phyloP scores from a whole-genome alignment of 1,140 invertebrate species.

The Aphaenogaster rudis region DNA sequence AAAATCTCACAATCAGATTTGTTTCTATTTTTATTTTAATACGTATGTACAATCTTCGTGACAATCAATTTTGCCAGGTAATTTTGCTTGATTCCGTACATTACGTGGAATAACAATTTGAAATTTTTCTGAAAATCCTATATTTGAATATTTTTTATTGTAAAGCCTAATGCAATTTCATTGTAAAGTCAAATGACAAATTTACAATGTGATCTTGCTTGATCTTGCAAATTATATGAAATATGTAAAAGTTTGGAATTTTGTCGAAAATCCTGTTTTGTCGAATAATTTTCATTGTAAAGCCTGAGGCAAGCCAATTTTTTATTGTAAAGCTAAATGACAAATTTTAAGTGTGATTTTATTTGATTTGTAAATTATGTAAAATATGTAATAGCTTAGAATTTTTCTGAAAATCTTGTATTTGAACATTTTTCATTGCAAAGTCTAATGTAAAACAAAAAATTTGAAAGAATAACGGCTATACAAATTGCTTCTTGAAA shows the following conservation, averaged over 20 bases:
- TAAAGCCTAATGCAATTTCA: neutral
- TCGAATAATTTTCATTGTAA: conserved; percentile 1
- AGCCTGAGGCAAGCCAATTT: neutral
- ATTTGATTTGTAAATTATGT: neutral
- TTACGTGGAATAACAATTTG: conserved; percentile 1
- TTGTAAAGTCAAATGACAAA: neutral
- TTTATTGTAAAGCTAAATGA: neutral
- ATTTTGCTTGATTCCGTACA: neutral
- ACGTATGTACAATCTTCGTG: neutral
- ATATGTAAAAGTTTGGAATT: neutral
- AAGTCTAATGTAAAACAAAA: neutral
- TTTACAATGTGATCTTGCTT: neutral
- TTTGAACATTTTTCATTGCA: conserved; percentile 4
- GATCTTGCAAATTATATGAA: neutral
- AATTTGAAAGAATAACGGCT: neutral
- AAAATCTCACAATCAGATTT: neutral
- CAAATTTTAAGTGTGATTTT: neutral
- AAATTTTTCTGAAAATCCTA: neutral
- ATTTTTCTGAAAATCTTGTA: neutral
- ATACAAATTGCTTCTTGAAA: conserved; percentile 40
- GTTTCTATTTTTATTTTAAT: neutral
- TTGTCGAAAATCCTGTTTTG: neutral
- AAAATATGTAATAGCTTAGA: neutral
- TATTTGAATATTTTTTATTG: neutral
- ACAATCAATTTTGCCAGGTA: neutral